Evolutionary conservation across 2,797 vertebrate species (phyloP).

Genomic region (Pseudochromis fuscus): DNA sequence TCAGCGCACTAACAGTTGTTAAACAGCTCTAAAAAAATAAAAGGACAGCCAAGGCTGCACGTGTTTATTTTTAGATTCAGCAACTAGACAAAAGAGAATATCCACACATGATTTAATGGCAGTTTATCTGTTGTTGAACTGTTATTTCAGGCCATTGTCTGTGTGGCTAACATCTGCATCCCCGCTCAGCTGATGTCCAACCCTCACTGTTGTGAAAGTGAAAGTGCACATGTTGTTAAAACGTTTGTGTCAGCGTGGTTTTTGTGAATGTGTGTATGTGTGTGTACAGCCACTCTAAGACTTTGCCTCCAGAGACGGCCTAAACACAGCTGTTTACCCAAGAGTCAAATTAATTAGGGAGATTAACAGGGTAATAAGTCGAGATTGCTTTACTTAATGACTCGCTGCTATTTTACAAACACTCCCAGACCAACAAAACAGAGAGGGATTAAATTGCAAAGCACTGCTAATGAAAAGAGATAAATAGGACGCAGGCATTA

Average conservation of each 20-base stretch:
- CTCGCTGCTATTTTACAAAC: conserved; percentile 34
- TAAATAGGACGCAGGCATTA: conserved; percentile 7
- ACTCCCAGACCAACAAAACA: conserved; percentile 35
- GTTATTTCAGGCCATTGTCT: not conserved
- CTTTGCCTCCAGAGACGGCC: conserved; percentile 20
- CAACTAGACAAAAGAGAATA: too few species aligned
- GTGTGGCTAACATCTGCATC: not conserved
- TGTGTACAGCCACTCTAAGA: conserved; percentile 27
- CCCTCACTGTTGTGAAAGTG: not conserved
- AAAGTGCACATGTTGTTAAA: not conserved
- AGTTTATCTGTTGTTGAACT: not conserved
- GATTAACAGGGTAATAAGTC: conserved; percentile 69
- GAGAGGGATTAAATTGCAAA: conserved; percentile 28
- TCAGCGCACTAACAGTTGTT: too few species aligned
- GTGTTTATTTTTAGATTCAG: too few species aligned
- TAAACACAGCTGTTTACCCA: conserved; percentile 56
- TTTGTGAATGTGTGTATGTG: conserved; percentile 3
- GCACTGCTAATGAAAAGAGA: conserved; percentile 47
- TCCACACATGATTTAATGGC: not conserved
- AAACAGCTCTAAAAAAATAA: too few species aligned
- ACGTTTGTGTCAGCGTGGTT: not conserved
- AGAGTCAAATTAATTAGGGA: conserved; percentile 66
- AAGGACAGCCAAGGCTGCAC: too few species aligned
- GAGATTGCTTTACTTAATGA: conserved; percentile 63
- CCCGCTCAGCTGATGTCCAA: not conserved